Conservation (phyloP, 2,888 invertebrate species). For the Trilocha varians region DNA sequence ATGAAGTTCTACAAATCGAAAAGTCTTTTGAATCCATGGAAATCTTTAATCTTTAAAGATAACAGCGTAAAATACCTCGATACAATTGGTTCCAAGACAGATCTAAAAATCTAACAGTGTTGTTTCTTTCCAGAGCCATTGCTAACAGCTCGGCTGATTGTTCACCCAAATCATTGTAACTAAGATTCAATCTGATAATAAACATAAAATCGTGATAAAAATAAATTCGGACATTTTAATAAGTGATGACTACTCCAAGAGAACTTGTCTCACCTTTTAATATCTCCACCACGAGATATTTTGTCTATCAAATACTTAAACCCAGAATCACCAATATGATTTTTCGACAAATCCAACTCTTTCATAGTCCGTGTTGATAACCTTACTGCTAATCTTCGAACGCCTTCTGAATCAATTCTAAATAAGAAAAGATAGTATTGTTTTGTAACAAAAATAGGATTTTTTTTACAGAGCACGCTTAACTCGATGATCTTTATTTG, state of each 20-base stretch:
- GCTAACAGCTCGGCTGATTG: conserved; percentile 18
- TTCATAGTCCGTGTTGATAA: conserved; percentile 17
- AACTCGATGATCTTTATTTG: no score
- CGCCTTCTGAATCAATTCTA: conserved; percentile 22
- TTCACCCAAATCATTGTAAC: conserved; percentile 27
- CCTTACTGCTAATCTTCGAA: conserved; percentile 16
- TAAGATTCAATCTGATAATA: conserved; percentile 22
- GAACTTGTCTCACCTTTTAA: conserved; percentile 9
- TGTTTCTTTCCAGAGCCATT: conserved; percentile 26
- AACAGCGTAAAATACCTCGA: no score
- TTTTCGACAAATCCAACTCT: conserved; percentile 25
- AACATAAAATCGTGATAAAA: background rate
- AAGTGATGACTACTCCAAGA: background rate
- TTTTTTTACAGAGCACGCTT: no score
- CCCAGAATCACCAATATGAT: conserved; percentile 25
- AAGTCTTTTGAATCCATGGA: no score
- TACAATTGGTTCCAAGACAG: conserved; percentile 34
- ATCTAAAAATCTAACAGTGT: conserved; percentile 29
- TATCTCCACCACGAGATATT: conserved; percentile 18
- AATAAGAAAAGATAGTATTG: background rate
- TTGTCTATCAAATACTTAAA: conserved; percentile 20
- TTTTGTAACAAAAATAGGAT: no score
- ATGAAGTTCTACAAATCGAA: no score
- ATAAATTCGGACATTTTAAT: no score
- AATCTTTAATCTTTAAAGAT: no score